These are phyloP conservation scores for Marisa cornuarietis DNA, from an alignment of 1,140 invertebrate genomes.

Conservation along the genomic window DNA sequence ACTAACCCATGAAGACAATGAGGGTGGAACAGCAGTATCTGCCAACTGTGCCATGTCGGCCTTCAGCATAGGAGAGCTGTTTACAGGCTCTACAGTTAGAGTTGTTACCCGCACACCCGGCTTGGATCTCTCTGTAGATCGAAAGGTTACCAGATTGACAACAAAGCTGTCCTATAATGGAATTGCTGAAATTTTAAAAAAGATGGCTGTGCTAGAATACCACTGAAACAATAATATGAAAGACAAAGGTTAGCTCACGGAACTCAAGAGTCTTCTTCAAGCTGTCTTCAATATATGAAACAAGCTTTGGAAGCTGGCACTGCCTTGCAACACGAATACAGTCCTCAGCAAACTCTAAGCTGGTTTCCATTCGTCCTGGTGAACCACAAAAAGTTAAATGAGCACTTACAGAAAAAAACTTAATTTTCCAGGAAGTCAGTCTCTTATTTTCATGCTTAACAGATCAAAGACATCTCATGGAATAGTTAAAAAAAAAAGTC, in stretches of 20 bases:
- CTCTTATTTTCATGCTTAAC: too few species aligned
- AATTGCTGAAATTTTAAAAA: too few species aligned
- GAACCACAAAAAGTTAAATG: neutral
- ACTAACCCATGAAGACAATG: conserved; percentile 57
- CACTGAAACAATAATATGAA: neutral
- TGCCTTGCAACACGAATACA: conserved; percentile 66
- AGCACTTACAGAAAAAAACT: too few species aligned
- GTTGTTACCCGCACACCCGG: conserved; percentile 64
- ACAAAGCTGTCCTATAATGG: too few species aligned
- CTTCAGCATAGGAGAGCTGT: conserved; percentile 52
- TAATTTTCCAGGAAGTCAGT: too few species aligned
- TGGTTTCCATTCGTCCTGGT: conserved; percentile 63
- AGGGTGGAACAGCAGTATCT: conserved; percentile 64
- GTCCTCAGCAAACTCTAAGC: conserved; percentile 63
- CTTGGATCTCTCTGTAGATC: conserved; percentile 58
- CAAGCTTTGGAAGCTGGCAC: conserved; percentile 64
- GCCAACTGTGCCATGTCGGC: conserved; percentile 65
- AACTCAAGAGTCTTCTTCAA: conserved; percentile 63
- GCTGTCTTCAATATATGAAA: conserved; percentile 61
- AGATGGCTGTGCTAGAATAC: too few species aligned
- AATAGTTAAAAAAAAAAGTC: too few species aligned
- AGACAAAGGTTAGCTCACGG: conserved; percentile 57
- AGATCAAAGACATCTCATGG: too few species aligned
- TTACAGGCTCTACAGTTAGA: conserved; percentile 60
- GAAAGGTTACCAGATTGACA: neutral